Evolutionary conservation across 1,140 invertebrate genomes (phyloP).

Genomic region (Nixonia krombeini): DNA sequence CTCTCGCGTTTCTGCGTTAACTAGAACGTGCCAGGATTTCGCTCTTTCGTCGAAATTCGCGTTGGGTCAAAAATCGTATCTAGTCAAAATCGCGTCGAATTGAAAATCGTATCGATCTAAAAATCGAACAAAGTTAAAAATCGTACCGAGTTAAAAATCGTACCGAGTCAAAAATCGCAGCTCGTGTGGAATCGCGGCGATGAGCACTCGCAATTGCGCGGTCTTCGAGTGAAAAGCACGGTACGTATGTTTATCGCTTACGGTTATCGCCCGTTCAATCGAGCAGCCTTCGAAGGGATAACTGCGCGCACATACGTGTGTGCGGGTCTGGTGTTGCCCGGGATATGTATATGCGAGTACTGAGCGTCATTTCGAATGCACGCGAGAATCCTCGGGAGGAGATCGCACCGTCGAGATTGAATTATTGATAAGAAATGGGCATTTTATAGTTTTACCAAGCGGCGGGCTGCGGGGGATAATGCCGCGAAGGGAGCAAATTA

Average conservation of each 20-base stretch:
- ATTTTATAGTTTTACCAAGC: constrained; percentile 13
- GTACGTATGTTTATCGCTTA: background rate
- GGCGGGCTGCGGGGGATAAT: too few relatives aligned
- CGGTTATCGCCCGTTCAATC: background rate
- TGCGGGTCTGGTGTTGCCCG: background rate
- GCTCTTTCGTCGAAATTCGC: too few relatives aligned
- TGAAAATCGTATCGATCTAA: too few relatives aligned
- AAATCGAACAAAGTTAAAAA: too few relatives aligned
- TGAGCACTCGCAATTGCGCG: background rate
- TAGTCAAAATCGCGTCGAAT: too few relatives aligned
- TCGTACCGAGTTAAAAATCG: too few relatives aligned
- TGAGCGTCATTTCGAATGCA: constrained; percentile 3
- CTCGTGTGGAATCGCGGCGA: constrained; percentile 13
- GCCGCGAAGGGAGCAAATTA: too few relatives aligned
- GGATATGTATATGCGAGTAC: background rate
- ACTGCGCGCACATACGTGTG: background rate
- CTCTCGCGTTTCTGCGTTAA: too few relatives aligned
- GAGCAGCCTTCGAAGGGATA: constrained; percentile 1
- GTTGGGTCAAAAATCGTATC: too few relatives aligned
- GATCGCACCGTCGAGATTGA: constrained; percentile 16
- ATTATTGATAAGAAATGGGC: constrained; percentile 21
- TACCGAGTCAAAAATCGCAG: too few relatives aligned
- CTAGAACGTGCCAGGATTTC: too few relatives aligned
- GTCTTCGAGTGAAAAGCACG: background rate
- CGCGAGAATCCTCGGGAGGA: constrained; percentile 3